These are phyloP conservation scores for Drosophila azteca DNA, from an alignment of 1,140 invertebrate species.

Conservation along the genomic window DNA sequence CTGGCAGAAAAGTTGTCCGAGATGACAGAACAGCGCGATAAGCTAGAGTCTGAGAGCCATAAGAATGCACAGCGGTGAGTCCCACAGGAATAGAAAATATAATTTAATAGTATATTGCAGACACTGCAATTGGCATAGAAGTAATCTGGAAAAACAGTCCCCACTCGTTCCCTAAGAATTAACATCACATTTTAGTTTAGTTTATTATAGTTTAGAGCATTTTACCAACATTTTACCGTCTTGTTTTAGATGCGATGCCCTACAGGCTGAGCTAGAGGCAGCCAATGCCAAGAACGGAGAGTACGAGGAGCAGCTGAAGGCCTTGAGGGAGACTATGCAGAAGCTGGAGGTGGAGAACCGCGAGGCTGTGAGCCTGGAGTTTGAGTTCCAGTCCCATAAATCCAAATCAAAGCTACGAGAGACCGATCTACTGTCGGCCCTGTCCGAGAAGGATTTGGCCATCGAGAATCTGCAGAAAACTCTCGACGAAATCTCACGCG, in stretches of 20 bases:
- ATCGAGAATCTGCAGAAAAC: constrained; percentile 47
- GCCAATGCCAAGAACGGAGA: constrained; percentile 43
- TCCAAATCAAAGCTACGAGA: constrained; percentile 67
- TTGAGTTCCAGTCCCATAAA: constrained; percentile 71
- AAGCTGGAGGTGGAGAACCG: constrained; percentile 75
- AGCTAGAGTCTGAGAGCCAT: constrained; percentile 51
- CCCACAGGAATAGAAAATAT: too few relatives aligned
- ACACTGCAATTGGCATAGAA: too few relatives aligned
- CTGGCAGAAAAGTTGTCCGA: constrained; percentile 44
- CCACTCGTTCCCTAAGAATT: too few relatives aligned
- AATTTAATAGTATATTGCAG: not conserved
- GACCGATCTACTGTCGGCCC: constrained; percentile 65
- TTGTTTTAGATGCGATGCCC: constrained; percentile 39
- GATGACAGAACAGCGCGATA: constrained; percentile 37
- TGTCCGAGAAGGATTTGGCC: constrained; percentile 68
- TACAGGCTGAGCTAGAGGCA: constrained; percentile 46
- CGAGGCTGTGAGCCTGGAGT: constrained; percentile 69
- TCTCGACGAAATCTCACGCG: constrained; percentile 39
- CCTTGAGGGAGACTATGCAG: constrained; percentile 48
- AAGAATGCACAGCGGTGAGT: constrained; percentile 63
- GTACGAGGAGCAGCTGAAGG: constrained; percentile 52
- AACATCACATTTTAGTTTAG: too few relatives aligned
- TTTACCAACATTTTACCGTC: not conserved
- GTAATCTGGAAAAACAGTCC: too few relatives aligned
- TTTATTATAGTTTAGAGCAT: too few relatives aligned